Conservation (phyloP, 2,888 invertebrate species). For the Hetaerina titia region DNA sequence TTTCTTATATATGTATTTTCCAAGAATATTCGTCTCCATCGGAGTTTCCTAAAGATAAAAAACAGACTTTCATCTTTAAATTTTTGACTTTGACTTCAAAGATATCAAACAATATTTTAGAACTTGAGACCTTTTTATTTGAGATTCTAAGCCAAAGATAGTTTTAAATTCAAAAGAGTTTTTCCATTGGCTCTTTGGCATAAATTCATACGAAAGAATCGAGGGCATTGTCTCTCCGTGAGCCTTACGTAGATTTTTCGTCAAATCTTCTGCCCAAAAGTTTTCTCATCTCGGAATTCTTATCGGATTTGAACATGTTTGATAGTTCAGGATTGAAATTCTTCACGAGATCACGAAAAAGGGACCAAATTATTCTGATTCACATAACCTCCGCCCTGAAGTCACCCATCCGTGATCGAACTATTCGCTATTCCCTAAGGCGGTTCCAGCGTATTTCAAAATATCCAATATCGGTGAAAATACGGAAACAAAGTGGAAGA, state of each 20-base stretch:
- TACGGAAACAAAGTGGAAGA: background rate
- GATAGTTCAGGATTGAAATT: background rate
- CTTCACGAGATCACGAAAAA: background rate
- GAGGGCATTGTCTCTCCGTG: background rate
- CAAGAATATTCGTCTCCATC: too few relatives aligned
- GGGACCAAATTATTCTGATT: background rate
- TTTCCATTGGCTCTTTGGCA: background rate
- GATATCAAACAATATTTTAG: too few relatives aligned
- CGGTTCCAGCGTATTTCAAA: background rate
- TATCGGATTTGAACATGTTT: background rate
- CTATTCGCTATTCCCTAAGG: background rate
- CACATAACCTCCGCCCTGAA: background rate
- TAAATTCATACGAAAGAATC: background rate
- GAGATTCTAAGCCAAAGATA: background rate
- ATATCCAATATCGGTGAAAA: background rate
- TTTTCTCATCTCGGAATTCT: background rate
- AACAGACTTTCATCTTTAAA: too few relatives aligned
- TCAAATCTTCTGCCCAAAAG: background rate
- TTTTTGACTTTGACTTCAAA: too few relatives aligned
- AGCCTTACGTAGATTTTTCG: background rate
- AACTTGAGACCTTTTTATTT: too few relatives aligned
- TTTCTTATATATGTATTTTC: too few relatives aligned
- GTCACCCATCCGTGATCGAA: background rate
- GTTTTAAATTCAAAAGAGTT: background rate
- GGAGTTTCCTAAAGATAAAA: too few relatives aligned